Evolutionary conservation across 1,140 invertebrate genomes (phyloP).

Genomic region (Leptinotarsa defecta): DNA sequence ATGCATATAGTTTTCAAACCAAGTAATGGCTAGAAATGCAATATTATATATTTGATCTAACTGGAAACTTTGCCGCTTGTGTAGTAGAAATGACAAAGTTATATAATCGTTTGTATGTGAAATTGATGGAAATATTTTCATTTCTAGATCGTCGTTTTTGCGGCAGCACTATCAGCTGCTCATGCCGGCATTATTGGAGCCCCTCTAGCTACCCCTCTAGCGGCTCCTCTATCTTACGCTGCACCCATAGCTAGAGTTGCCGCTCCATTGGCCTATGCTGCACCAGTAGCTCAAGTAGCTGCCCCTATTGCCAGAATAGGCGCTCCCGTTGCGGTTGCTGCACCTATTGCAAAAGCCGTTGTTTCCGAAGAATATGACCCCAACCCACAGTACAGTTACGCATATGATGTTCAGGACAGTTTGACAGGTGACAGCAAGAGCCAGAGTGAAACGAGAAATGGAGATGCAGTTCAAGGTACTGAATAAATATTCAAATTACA

Average conservation of each 20-base stretch:
- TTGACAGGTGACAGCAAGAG: slow-evolving; percentile 65
- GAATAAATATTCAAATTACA: too few relatives aligned
- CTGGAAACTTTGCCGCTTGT: too few relatives aligned
- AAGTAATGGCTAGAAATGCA: too few relatives aligned
- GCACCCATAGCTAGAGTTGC: slow-evolving; percentile 53
- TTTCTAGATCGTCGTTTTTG: slow-evolving; percentile 33
- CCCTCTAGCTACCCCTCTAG: slow-evolving; percentile 41
- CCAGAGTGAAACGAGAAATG: slow-evolving; percentile 63
- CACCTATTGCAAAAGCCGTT: slow-evolving; percentile 53
- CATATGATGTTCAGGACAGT: slow-evolving; percentile 63
- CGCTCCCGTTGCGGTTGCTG: slow-evolving; percentile 57
- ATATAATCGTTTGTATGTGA: too few relatives aligned
- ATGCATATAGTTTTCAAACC: too few relatives aligned
- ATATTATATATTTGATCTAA: too few relatives aligned
- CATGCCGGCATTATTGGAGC: slow-evolving; percentile 28
- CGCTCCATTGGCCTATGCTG: slow-evolving; percentile 33
- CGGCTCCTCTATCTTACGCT: slow-evolving; percentile 50
- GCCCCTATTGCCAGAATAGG: slow-evolving; percentile 25
- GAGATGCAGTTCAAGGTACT: slow-evolving; percentile 67
- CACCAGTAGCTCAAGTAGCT: slow-evolving; percentile 41
- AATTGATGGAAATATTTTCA: background rate
- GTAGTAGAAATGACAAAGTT: too few relatives aligned
- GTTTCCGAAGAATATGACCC: slow-evolving; percentile 61
- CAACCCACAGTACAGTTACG: slow-evolving; percentile 63
- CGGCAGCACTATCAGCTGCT: slow-evolving; percentile 28